Percentiles rank a stretch among this genome's conserved stretches.
These are phyloP conservation scores for Tachuris rubrigastra DNA, from an alignment of 2,113 vertebrate species.

Conservation along the genomic window DNA sequence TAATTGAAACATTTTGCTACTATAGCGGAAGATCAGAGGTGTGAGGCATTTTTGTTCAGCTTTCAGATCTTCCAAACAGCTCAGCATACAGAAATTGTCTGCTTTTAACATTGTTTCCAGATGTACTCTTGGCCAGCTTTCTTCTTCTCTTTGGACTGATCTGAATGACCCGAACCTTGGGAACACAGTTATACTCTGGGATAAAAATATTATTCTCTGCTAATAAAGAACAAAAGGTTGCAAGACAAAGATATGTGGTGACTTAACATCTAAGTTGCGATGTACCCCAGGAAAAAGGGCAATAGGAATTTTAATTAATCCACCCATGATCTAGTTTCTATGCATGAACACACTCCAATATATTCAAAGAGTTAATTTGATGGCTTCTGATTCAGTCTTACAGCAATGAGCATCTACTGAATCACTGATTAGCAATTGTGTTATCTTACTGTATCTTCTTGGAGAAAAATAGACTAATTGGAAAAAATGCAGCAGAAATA, in stretches of 20 bases:
- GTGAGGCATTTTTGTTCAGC: neutral
- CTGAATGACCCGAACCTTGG: conserved; percentile 19
- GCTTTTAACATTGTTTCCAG: conserved; percentile 59
- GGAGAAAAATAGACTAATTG: neutral
- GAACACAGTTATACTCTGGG: neutral
- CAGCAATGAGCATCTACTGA: neutral
- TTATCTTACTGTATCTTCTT: neutral
- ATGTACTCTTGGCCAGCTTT: conserved; percentile 56
- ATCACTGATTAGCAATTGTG: neutral
- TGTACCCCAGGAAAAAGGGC: neutral
- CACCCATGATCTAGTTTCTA: neutral
- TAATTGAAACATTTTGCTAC: neutral
- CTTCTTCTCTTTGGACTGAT: conserved; percentile 21
- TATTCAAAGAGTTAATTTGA: neutral
- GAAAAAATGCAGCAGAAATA: neutral
- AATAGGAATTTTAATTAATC: neutral
- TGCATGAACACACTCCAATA: neutral
- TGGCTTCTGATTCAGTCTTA: neutral
- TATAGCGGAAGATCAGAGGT: neutral
- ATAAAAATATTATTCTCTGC: conserved; percentile 21
- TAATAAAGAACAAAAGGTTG: conserved; percentile 25
- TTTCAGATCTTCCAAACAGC: neutral
- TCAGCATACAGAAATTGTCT: neutral
- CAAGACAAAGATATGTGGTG: neutral
- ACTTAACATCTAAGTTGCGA: neutral